phyloP scores from a whole-genome alignment of 1,140 invertebrate genomes.

The Drosophila rufa region DNA sequence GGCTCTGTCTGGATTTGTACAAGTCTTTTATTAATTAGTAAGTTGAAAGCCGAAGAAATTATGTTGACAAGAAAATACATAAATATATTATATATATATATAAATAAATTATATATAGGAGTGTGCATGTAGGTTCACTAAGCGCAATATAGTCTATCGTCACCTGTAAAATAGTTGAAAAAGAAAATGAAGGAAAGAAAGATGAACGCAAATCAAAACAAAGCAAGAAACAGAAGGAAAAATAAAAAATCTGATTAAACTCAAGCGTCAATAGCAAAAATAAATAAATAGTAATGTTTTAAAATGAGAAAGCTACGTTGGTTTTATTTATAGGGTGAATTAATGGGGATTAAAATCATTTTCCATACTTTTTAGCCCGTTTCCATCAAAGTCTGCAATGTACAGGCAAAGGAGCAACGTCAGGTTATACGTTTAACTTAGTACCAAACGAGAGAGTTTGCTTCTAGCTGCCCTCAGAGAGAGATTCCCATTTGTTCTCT shows the following conservation, averaged over 20 bases:
- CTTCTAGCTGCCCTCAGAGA: too few relatives aligned
- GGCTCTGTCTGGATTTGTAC: conserved; percentile 40
- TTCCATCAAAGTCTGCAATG: too few relatives aligned
- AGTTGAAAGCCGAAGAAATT: conserved; percentile 59
- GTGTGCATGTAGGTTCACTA: conserved; percentile 64
- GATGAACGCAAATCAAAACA: conserved; percentile 8
- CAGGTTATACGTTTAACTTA: too few relatives aligned
- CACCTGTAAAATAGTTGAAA: conserved; percentile 72
- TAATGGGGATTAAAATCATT: too few relatives aligned
- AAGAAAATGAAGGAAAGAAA: not conserved
- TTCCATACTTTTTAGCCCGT: too few relatives aligned
- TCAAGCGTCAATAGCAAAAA: conserved; percentile 45
- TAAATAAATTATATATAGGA: conserved; percentile 57
- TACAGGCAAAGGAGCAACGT: too few relatives aligned
- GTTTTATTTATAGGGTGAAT: not conserved
- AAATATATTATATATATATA: conserved; percentile 22
- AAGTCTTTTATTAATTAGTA: conserved; percentile 51
- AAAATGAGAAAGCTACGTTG: conserved; percentile 20
- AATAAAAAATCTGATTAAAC: conserved; percentile 27
- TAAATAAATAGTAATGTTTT: conserved; percentile 71
- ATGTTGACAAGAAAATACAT: conserved; percentile 50
- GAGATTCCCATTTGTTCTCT: too few relatives aligned
- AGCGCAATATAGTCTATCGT: conserved; percentile 74
- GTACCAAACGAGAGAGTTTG: too few relatives aligned
- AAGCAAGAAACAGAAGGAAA: not conserved